Evolutionary conservation across 2,797 vertebrate genomes (phyloP).

Genomic region (Lagocephalus sceleratus): DNA sequence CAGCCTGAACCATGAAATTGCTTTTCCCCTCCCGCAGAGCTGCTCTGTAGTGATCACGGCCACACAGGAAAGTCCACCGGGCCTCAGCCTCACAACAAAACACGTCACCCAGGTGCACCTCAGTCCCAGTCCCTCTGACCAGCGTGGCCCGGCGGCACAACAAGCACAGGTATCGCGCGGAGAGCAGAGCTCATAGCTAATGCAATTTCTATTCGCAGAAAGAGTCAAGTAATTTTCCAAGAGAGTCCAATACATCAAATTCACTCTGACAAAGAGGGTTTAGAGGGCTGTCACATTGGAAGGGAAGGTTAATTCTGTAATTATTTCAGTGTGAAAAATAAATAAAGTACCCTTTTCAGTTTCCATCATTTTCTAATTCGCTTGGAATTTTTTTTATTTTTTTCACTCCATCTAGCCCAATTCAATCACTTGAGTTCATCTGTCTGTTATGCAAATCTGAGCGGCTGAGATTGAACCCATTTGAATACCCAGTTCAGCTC

Average conservation of each 20-base stretch:
- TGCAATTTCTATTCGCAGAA: conserved; percentile 37
- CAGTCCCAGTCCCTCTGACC: conserved; percentile 18
- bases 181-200: conserved; percentile 27
- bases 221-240: conserved; percentile 46
- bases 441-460: conserved; percentile 78
- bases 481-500: conserved; percentile 70
- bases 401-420: conserved; percentile 65
- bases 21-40: conserved; percentile 79
- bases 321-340: conserved; percentile 73
- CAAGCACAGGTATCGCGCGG: conserved; percentile 8
- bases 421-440: conserved; percentile 80
- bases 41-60: conserved; percentile 59
- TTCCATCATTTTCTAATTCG: conserved; percentile 68
- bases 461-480: conserved; percentile 73
- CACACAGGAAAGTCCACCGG: conserved; percentile 43
- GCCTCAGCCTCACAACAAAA: conserved; percentile 70
- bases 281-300: conserved; percentile 51
- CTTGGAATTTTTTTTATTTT: conserved; percentile 63
- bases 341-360: conserved; percentile 64
- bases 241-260: conserved; percentile 52
- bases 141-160: conserved; percentile 7
- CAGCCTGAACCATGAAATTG: conserved; percentile 84
- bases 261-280: conserved; percentile 60
- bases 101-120: conserved; percentile 25
- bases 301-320: conserved; percentile 68